phyloP scores from a whole-genome alignment of 2,888 invertebrate genomes.

The Pseudoips prasinana region DNA sequence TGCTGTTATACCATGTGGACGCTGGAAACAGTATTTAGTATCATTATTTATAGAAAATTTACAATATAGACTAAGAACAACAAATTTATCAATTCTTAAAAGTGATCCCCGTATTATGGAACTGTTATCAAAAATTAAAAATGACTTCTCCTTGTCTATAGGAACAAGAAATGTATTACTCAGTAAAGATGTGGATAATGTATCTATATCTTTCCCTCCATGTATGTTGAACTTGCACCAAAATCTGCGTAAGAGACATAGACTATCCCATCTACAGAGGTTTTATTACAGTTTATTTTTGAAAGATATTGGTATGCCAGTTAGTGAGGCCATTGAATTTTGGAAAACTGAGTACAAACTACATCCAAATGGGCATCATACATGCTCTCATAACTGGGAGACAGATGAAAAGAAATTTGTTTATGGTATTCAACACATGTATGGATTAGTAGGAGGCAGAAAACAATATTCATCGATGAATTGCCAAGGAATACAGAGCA shows the following conservation, averaged over 20 bases:
- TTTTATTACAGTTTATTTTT: conserved; percentile 86
- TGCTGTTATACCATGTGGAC: conserved; percentile 77
- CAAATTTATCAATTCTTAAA: conserved; percentile 43
- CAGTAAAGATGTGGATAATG: conserved; percentile 64
- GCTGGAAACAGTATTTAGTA: conserved; percentile 77
- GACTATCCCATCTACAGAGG: conserved; percentile 84
- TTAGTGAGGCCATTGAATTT: conserved; percentile 84
- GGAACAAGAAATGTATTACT: conserved; percentile 32
- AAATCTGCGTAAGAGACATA: conserved; percentile 78
- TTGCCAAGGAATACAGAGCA: conserved; percentile 81
- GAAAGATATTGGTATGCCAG: conserved; percentile 86
- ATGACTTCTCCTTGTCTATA: conserved; percentile 33
- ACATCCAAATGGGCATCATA: conserved; percentile 60
- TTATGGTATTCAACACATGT: conserved; percentile 87
- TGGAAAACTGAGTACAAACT: conserved; percentile 85
- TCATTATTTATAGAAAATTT: conserved; percentile 74
- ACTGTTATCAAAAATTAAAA: conserved; percentile 47
- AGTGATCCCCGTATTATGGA: conserved; percentile 62
- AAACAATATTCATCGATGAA: conserved; percentile 83
- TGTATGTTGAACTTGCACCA: conserved; percentile 85
- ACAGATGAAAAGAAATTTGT: conserved; percentile 83
- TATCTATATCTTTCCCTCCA: conserved; percentile 77
- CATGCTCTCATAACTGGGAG: conserved; percentile 85
- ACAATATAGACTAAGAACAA: conserved; percentile 46
- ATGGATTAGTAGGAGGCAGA: conserved; percentile 86